Evolutionary conservation across 2,113 vertebrate species (phyloP).

Genomic region (Bambusicola thoracicus): DNA sequence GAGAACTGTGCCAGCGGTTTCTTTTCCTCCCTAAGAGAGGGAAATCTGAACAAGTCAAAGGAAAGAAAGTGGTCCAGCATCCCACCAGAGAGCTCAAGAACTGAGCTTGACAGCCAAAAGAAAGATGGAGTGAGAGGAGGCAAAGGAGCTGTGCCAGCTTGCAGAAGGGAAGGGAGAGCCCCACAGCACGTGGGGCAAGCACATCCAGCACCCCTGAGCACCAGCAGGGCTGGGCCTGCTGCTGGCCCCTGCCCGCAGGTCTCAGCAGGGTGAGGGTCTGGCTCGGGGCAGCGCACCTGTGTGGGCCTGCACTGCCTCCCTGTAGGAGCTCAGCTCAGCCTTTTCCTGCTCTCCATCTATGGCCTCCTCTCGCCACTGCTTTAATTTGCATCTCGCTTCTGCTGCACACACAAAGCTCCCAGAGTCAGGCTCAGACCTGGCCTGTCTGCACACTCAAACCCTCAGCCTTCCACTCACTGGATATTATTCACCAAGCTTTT

Average conservation of each 20-base stretch:
- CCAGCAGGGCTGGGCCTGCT: not conserved
- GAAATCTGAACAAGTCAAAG: not conserved
- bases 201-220: fast-evolving
- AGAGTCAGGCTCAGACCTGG: not conserved
- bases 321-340: not conserved
- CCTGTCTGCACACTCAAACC: not conserved
- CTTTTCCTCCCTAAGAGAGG: not conserved
- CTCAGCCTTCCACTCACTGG: not conserved
- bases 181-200: not conserved
- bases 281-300: not conserved
- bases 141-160: not conserved
- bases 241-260: not conserved
- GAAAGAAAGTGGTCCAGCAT: not conserved
- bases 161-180: not conserved
- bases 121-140: not conserved
- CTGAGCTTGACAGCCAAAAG: not conserved
- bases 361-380: not conserved
- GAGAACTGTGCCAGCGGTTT: not conserved
- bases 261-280: not conserved
- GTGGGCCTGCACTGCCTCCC: not conserved
- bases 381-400: not conserved
- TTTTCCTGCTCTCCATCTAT: not conserved
- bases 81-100: not conserved
- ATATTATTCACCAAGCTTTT: not conserved
- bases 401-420: not conserved